Base-by-base conservation (phyloP, 2,888 invertebrate species). In the Cepaea hortensis region DNA sequence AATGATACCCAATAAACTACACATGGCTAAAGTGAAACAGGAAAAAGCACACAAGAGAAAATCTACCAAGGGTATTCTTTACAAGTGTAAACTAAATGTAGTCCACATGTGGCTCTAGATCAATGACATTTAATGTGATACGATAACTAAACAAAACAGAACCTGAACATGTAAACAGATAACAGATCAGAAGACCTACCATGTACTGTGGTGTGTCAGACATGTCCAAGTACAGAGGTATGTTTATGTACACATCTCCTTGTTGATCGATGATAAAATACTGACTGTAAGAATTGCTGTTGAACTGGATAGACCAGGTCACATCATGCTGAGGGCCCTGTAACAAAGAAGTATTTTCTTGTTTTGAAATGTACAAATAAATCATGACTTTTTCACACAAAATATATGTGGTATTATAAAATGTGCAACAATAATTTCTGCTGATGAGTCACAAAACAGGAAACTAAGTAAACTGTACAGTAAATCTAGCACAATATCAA, bases 291-390 rank as follows among this genome's bases (percentile, higher is more conserved):
- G 85, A 15, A 35, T 46, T 68, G 84, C 82, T 6, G 81, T 79
- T 48, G 73, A 86, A 76, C 84, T 85, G n/a, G 6, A 81, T 46
- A 48, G 72, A 4, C 79, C 84, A 80, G 1, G 35, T 68, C n/a
- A 89, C 81, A 15, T 61, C 73, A 20, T 77, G 89, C 77, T 89
- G 89, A 18, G 90, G 88, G 18, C 88, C 88, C 89, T 89, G 82
- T 9, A 81, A n/a, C 1, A 7, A 61, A 20, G n/a, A 55, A 3
- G 2, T 55, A 0, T 11, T 55, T 55, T 55, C 55, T 55, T 55
- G 11, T 55, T 35, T 35, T 35, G 35, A 35, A 35, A 35, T 35
- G 35, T 35, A 35, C 48, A 76, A 18, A 75, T 48, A 75, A 11
- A 35, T 72, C 23, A 72, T 72, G 6, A 35, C 35, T 35, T 35